Evolutionary conservation across 2,888 invertebrate species (phyloP), one percentile per base, ranked within the genome.

Genomic region (Hyposoter dolosus): DNA sequence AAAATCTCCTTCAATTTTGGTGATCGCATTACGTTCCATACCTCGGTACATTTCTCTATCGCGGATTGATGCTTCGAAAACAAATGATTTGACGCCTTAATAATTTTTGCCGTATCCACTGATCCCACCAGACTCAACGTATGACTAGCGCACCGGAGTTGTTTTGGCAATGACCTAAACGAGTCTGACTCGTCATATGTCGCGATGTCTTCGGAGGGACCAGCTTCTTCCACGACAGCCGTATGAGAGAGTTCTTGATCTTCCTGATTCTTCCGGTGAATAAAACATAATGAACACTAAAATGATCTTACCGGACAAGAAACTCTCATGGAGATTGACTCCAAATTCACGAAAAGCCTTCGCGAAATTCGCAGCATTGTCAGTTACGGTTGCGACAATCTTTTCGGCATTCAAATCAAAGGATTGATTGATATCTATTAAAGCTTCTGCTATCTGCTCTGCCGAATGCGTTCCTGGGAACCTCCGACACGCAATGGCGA

Each of bases 401-500:
- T 88, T 85, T 68, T 83, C 74, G 12, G 28, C 9, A 15, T 53
- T 40, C 74, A 87, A 85, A 45, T 78, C 78, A 45, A 83, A 89
- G 12, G 60, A n/a, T 35, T 72, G 65, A 71, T 89, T 68, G 43
- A 89, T 82, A 40, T 77, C 78, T 1, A 60, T 28, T 10, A 89
- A 43, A 45, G 82, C 28, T 5, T 76, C 65, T 6, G 82, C 86
- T 12, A 89, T 86, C 10, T 75, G 60, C 9, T 83, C 72, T 28
- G 82, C 82, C 15, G 85, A 65, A 82, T 89, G 88, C 6, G 83
- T 83, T 9, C 87, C 88, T 50, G 82, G 77, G 78, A 89, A 88
- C 56, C 87, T 53, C n/a, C 82, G 45, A 60, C 87, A 88, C 40
- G 85, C 88, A 45, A 88, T 84, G n/a, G 86, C 88, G n/a, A 72